Conservation (phyloP, 2,888 invertebrate species). For the Cartodere bifasciata region DNA sequence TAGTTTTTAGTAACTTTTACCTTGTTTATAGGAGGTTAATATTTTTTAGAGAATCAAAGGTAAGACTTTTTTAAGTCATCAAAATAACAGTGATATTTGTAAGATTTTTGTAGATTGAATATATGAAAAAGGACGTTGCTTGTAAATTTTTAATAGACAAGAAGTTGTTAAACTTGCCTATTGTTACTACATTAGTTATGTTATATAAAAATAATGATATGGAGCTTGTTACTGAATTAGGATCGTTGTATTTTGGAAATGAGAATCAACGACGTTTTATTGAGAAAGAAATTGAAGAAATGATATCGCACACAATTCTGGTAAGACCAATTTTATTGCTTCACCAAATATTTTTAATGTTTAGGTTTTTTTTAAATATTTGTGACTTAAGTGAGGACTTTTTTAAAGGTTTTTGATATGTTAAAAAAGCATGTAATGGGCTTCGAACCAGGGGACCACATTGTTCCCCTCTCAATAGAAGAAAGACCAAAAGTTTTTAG, state of each 20-base stretch:
- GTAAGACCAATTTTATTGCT: too few species aligned
- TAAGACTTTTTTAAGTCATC: conserved; percentile 23
- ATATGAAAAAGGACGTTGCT: conserved; percentile 24
- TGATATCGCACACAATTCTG: conserved; percentile 24
- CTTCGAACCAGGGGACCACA: conserved; percentile 22
- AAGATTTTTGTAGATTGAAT: conserved; percentile 26
- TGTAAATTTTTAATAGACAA: conserved; percentile 24
- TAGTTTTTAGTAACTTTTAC: conserved; percentile 53
- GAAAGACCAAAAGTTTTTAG: conserved; percentile 25
- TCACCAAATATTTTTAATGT: too few species aligned
- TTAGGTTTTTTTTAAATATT: too few species aligned
- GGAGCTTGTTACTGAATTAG: conserved; percentile 24
- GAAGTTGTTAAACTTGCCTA: conserved; percentile 26
- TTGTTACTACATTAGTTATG: conserved; percentile 24
- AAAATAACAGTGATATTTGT: neutral
- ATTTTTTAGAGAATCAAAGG: conserved; percentile 66
- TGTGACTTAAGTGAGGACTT: too few species aligned
- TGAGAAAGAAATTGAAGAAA: conserved; percentile 25
- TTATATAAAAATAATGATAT: conserved; percentile 25
- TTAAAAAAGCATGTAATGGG: conserved; percentile 27
- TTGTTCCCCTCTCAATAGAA: conserved; percentile 25
- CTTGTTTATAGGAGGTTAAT: conserved; percentile 63
- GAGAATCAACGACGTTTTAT: conserved; percentile 20
- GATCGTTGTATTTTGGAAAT: conserved; percentile 24
- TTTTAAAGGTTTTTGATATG: conserved; percentile 27